phyloP scores from a whole-genome alignment of 2,113 vertebrate species.

The Otus sunia region DNA sequence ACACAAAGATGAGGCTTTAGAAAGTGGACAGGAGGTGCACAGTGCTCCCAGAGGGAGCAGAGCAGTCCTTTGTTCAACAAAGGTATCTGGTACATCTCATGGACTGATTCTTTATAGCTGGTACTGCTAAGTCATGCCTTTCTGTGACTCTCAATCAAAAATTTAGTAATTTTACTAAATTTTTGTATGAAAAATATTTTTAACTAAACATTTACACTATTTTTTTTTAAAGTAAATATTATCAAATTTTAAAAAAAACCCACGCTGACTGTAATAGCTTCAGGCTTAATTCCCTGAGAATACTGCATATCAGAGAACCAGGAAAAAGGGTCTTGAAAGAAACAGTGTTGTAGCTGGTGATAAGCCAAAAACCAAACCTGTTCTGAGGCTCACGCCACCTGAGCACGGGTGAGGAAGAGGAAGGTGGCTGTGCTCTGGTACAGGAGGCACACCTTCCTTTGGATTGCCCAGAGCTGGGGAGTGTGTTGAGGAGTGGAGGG shows the following conservation, averaged over 20 bases:
- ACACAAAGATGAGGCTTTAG: background rate
- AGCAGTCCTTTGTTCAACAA: background rate
- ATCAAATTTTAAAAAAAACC: background rate
- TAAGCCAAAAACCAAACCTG: background rate
- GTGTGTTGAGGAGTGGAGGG: rapidly evolving
- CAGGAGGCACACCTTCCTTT: rapidly evolving
- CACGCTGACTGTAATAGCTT: background rate
- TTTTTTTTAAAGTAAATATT: background rate
- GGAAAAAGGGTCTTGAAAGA: background rate
- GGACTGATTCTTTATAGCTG: background rate
- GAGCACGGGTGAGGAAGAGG: background rate
- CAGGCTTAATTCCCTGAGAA: background rate
- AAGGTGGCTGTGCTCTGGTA: background rate
- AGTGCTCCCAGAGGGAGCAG: background rate
- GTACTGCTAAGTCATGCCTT: background rate
- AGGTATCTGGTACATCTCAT: background rate
- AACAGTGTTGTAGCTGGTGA: background rate
- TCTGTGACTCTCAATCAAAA: background rate
- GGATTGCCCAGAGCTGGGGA: background rate
- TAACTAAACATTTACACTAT: background rate
- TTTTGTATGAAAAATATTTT: background rate
- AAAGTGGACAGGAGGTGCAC: background rate
- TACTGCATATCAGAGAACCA: background rate
- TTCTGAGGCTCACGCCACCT: background rate
- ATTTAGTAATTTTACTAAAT: background rate